Percentiles rank a stretch among this genome's conserved stretches.
These are phyloP conservation scores for Myotis lucifugus DNA, from an alignment of 2,113 vertebrate species.

Conservation along the genomic window DNA sequence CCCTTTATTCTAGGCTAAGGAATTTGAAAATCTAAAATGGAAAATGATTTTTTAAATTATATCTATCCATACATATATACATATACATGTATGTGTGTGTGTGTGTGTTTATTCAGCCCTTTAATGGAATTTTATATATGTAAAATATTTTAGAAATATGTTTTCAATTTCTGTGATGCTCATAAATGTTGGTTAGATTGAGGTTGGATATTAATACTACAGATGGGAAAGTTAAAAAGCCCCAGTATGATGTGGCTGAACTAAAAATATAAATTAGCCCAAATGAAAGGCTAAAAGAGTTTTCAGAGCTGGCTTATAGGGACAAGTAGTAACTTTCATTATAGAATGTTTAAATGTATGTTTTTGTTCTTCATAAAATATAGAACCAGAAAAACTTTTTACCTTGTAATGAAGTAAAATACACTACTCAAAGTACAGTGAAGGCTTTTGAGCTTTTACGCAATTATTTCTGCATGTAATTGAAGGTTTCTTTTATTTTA, in stretches of 20 bases:
- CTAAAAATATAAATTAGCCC: slow-evolving; percentile 34
- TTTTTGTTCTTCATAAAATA: slow-evolving; percentile 35
- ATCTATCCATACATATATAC: not conserved
- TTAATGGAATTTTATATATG: not conserved
- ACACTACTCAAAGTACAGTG: not conserved
- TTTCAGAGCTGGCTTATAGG: not conserved
- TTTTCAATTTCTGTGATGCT: not conserved
- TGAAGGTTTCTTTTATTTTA: slow-evolving; percentile 25
- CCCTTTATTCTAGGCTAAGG: not conserved
- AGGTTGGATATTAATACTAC: not conserved
- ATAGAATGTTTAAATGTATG: not conserved
- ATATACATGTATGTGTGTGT: not conserved
- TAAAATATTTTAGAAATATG: not conserved
- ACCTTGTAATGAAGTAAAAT: slow-evolving; percentile 18
- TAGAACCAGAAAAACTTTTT: slow-evolving; percentile 11
- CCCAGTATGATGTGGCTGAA: not conserved
- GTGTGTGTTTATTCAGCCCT: not conserved
- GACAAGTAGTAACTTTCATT: slow-evolving; percentile 12
- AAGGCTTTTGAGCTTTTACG: not conserved
- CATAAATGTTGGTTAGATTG: not conserved
- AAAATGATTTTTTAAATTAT: not conserved
- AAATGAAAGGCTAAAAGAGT: not conserved
- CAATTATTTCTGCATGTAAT: not conserved
- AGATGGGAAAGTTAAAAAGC: slow-evolving; percentile 22
- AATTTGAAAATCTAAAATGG: slow-evolving; percentile 23